Base-by-base conservation (phyloP, 2,888 invertebrate species). In the Imbricaverruca yamaguchii region DNA sequence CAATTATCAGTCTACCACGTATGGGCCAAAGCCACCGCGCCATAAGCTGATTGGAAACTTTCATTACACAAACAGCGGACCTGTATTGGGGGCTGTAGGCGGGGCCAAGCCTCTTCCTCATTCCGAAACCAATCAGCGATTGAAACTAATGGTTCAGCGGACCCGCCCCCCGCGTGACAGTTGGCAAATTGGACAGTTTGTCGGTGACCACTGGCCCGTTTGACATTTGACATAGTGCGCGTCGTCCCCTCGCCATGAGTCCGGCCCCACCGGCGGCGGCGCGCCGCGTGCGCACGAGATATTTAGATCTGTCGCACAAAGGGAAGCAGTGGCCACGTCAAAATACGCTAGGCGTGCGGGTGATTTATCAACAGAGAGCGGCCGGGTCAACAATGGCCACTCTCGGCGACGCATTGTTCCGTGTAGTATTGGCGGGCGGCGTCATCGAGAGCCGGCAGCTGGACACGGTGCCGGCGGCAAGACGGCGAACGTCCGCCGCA, bases 121-220 rank as follows among this genome's bases (percentile, higher is more conserved):
- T 74, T 74, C 74, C 9, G 23, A 74, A 74, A 74, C 74, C 74
- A 74, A 74, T 74, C 74, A 74, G 53, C 74, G 74, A 55, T 74
- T 74, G 74, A 74, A 74, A 74, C 74, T 74, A 74, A 74, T 74
- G 74, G 74, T 10, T 55, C 9, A 11, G 6, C 74, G 53, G 53
- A n/a, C 55, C 74, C 21, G 53, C 74, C 74, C 74, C 21, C 74
- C 8, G 21, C 74, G 53, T 55, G 74, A 74, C 74, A 74, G 74
- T 74, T 18, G 74, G 74, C 74, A 74, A 74, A 74, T 74, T 74
- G 74, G 74, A 55, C 55, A 74, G 74, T 55, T 74, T 74, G 74
- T 74, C 55, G 74, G 74, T 74, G 74, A 74, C 74, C 74, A 74
- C 74, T 74, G 74, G 74, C 21, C 74, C 74, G 55, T 74, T 74